These are phyloP conservation scores for Forbesichthys papilliferus DNA, from an alignment of 2,113 vertebrate species.

Conservation along the genomic window DNA sequence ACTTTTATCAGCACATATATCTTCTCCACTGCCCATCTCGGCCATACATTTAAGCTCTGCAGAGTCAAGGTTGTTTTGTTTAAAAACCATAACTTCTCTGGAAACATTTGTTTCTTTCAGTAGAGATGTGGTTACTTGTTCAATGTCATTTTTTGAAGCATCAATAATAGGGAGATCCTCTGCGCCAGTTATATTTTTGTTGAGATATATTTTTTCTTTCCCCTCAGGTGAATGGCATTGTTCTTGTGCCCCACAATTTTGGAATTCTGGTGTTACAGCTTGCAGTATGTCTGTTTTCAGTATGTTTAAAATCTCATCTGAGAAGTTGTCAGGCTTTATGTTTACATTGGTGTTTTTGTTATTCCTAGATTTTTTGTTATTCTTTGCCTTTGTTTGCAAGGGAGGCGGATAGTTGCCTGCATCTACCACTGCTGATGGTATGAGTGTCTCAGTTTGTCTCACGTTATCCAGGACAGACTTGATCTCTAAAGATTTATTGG, in stretches of 20 bases:
- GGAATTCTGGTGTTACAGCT: constrained; percentile 68
- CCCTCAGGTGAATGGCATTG: constrained; percentile 41
- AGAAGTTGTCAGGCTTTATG: constrained; percentile 45
- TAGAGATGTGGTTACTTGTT: constrained; percentile 20
- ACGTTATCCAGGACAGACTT: constrained; percentile 48
- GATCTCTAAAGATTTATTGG: constrained; percentile 54
- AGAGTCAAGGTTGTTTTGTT: constrained; percentile 28
- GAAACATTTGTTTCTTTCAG: constrained; percentile 33
- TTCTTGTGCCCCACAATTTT: constrained; percentile 50
- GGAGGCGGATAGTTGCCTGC: constrained; percentile 39
- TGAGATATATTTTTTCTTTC: constrained; percentile 34
- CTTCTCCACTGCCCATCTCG: constrained; percentile 32
- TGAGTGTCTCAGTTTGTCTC: constrained; percentile 46
- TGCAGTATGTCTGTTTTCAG: constrained; percentile 77
- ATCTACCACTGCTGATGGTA: constrained; percentile 33
- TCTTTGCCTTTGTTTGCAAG: constrained; percentile 61
- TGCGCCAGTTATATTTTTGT: constrained; percentile 28
- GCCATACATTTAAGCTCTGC: constrained; percentile 42
- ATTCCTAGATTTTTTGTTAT: constrained; percentile 67
- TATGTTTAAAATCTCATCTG: constrained; percentile 64
- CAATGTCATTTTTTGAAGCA: constrained; percentile 35
- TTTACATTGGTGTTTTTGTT: constrained; percentile 62
- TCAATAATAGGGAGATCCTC: constrained; percentile 35
- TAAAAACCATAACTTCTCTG: constrained; percentile 29
- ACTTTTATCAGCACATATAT: constrained; percentile 31